Base-by-base conservation (phyloP, 2,113 vertebrate genomes). In the Odocoileus hemionus region DNA sequence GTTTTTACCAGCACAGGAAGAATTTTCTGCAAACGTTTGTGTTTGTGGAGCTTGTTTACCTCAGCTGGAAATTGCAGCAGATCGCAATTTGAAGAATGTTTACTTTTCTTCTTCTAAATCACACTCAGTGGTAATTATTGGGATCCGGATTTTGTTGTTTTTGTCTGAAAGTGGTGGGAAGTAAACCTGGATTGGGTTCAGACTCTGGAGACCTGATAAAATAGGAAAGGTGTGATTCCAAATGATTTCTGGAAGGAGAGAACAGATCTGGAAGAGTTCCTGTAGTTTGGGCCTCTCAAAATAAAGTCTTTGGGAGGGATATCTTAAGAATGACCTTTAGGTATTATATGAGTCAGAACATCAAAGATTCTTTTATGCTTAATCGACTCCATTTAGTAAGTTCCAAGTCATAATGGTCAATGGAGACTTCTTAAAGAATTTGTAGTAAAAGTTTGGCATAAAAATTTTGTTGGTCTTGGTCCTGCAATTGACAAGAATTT, bases 21-120 rank as follows among this genome's bases (percentile, higher is more conserved):
- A 97, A 97, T 97, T 98, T 98, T 98, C 97, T 98, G 97, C 98
- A 97, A 97, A 97, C 95, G 93, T 95, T 97, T 96, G 97, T 98
- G 89, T 98, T 98, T 97, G 95, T 88, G 82, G 86, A 96, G 95
- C 95, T 97, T 98, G 97, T 98, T 98, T 98, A 97, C 97, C 95
- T 97, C 98, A 97, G 98, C 97, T 92, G 96, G 97, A 98, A 98
- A 92, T 79, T 96, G 93, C 89, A 87, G 94, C 89, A 78, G 92
- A 95, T 96, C 26, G 26, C 83, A 96, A 76, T 96, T 96, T 96
- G 95, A 95, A 97, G 94, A 89, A 54, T 92, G 85, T 96, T 97
- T 96, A 89, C 60, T 97, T 80, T 89, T 54, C 47, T 14, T 0
- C 30, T 39, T 70, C 80, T 78, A 86, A 97, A 97, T 98, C 97